A percentile compares a stretch with the other conserved stretches of the same genome.
These are phyloP conservation scores for Luperina nickerlii DNA, from an alignment of 2,888 invertebrate species.

Conservation along the genomic window DNA sequence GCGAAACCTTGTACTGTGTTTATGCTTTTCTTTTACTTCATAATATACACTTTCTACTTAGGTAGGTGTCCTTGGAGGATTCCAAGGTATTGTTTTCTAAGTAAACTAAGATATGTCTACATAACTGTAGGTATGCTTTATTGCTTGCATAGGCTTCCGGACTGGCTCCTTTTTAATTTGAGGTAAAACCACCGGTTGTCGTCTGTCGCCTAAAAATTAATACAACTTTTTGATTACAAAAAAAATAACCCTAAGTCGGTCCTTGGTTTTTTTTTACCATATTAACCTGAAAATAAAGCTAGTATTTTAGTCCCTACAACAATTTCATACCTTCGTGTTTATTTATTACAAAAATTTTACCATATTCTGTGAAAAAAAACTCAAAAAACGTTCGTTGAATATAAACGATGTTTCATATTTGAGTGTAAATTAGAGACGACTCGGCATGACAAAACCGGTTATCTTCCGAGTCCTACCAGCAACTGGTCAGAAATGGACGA, in stretches of 20 bases:
- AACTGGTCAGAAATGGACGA: constrained; percentile 53
- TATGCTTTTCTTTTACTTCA: constrained; percentile 1
- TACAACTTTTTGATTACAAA: not conserved
- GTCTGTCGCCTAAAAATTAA: not conserved
- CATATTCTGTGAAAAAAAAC: no score
- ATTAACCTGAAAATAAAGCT: not conserved
- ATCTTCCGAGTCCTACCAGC: constrained; percentile 39
- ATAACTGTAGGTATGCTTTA: not conserved
- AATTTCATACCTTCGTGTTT: not conserved
- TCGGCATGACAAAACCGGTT: constrained; percentile 57
- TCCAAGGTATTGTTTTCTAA: constrained; percentile 9
- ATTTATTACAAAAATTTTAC: not conserved
- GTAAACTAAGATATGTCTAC: not conserved
- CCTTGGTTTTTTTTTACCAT: not conserved
- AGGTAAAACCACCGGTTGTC: not conserved
- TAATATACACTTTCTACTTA: not conserved
- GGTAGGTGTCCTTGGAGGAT: not conserved
- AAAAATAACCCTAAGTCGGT: not conserved
- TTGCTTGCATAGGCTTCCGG: not conserved
- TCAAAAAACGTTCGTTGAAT: not conserved
- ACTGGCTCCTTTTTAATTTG: not conserved
- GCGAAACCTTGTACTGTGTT: constrained; percentile 35
- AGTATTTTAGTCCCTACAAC: not conserved
- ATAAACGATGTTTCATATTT: constrained; percentile 8
- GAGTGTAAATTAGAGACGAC: constrained; percentile 35